These are phyloP conservation scores for Gymnodraco acuticeps DNA, from an alignment of 2,797 vertebrate species.

Conservation along the genomic window DNA sequence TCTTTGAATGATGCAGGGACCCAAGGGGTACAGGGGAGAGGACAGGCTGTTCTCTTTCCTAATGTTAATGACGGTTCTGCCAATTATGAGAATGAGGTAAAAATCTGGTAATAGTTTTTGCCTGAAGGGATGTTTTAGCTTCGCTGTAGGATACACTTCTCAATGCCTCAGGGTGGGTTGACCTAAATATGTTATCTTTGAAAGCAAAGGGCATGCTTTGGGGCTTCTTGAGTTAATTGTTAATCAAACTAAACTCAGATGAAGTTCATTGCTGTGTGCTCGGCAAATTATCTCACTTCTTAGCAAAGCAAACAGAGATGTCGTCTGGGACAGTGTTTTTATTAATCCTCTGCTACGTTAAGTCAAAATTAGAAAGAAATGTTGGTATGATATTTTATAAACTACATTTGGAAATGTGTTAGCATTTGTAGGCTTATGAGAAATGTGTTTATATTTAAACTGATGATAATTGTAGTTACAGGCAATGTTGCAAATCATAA, in stretches of 20 bases:
- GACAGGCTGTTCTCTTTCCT: constrained; percentile 64
- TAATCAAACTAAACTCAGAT: constrained; percentile 19
- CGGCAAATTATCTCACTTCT: background rate
- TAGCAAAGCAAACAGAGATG: background rate
- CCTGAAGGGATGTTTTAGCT: background rate
- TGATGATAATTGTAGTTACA: constrained; percentile 10
- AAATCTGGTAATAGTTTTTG: background rate
- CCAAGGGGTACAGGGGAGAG: constrained; percentile 46
- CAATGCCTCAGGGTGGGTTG: constrained; percentile 1
- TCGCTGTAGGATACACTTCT: background rate
- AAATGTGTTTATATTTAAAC: background rate
- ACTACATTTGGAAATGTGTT: background rate
- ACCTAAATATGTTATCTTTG: constrained; percentile 47
- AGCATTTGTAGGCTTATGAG: background rate
- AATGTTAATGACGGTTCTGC: constrained; percentile 51
- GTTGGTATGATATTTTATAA: background rate
- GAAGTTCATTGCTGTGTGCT: constrained; percentile 19
- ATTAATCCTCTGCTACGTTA: background rate
- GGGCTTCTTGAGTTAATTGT: constrained; percentile 25
- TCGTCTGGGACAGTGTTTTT: background rate
- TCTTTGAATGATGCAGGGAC: constrained; percentile 61
- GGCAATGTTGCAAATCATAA: background rate
- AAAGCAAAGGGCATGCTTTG: constrained; percentile 50
- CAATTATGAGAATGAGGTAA: constrained; percentile 78
- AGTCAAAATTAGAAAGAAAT: too few relatives aligned